Evolutionary conservation across 30 jellyfish, hydroid and myxozoan genomes (phyloP), one percentile per base, ranked within the genome.

Genomic region (Hydractinia echinata): DNA sequence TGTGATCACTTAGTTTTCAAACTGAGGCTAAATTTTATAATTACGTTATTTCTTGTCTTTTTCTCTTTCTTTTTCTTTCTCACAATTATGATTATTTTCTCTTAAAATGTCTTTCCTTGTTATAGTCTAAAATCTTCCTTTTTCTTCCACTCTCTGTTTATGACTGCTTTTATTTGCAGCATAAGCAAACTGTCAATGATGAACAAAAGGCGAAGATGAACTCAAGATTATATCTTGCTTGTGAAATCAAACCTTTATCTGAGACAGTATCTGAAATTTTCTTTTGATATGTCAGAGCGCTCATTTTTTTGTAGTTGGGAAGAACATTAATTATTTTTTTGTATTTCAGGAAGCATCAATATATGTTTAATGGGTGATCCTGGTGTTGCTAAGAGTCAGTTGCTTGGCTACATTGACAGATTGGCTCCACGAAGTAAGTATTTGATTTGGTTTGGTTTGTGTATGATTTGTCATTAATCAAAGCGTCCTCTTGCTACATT

Each of bases 351-450:
- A 39, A 94, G 93, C 82, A 95, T 95, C 73, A 95, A 95, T 72
- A 95, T 95, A 70, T 87, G 95, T 67, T 83, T 95, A 50, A 95
- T 95, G 97, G 99, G 99, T 1, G 99, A 95, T 71, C 99, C 99
- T 51, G 99, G 99, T 83, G 99, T 95, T 6, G 99, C 99, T 0
- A 95, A 95, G 64, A 79, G 95, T 85, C 99, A 95, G 86, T 81
- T 95, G 61, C 96, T 95, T 68, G 97, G 97, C 18, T 95, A 95
- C 81, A 89, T 95, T 48, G 97, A 95, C 66, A 90, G 99, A n/a
- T 87, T 95, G 30, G 97, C 97, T 16, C 91, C 94, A 14, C 89
- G 99, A 77, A 89, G 97, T 84, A 91, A 68, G 89, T 15, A 68
- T 21, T 71, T 44, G 72, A 6, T 72, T 7, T 7, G 81, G 11